phyloP scores from a whole-genome alignment of 1,140 invertebrate species.

The Panagrolaimus sp. region DNA sequence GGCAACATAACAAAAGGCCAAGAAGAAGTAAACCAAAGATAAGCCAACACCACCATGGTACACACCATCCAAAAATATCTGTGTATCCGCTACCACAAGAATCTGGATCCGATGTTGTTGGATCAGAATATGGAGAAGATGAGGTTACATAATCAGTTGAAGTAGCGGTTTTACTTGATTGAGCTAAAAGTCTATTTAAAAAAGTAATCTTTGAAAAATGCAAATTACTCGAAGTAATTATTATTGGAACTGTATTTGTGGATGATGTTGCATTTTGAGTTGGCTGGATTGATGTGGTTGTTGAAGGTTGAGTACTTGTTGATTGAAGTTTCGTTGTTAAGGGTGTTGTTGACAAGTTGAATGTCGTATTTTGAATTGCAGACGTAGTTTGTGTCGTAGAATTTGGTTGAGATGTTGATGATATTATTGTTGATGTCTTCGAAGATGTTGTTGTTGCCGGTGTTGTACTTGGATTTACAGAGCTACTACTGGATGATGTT shows the following conservation, averaged over 20 bases:
- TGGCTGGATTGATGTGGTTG: not conserved
- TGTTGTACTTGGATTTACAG: not conserved
- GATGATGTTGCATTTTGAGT: not conserved
- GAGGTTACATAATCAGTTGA: not conserved
- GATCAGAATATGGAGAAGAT: too few relatives aligned
- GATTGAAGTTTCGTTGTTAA: too few relatives aligned
- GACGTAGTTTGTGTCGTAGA: too few relatives aligned
- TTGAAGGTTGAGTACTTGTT: not conserved
- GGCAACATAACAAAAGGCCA: not conserved
- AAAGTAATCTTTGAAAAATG: too few relatives aligned
- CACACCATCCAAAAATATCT: slow-evolving; percentile 15
- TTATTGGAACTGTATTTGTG: not conserved
- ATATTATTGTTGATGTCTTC: not conserved
- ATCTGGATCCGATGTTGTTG: not conserved
- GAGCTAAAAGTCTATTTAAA: too few relatives aligned
- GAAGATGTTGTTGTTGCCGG: not conserved
- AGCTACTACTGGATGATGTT: not conserved
- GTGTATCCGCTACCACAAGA: slow-evolving; percentile 6
- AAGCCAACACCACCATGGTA: slow-evolving; percentile 15
- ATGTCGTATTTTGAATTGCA: too few relatives aligned
- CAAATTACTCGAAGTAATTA: too few relatives aligned
- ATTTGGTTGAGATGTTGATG: not conserved
- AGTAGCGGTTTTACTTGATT: not conserved
- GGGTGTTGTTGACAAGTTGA: too few relatives aligned
- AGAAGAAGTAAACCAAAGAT: slow-evolving; percentile 11